Percentiles rank a stretch among this genome's conserved stretches.
Conservation (phyloP, 2,888 invertebrate genomes). For the Allygus modestus region DNA sequence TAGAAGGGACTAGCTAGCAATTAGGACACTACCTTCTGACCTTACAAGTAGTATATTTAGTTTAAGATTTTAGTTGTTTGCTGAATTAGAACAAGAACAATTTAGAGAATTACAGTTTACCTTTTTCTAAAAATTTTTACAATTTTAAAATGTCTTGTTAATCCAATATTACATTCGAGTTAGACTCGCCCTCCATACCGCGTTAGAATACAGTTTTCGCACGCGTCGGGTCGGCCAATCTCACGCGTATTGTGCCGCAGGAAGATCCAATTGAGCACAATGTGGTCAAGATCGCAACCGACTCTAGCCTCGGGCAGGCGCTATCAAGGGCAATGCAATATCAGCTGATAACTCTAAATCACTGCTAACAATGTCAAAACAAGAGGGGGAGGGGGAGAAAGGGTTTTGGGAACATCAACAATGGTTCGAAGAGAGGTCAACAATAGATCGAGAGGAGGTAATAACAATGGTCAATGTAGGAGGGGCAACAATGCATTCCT, state of each 20-base stretch:
- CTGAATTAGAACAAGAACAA: too few species aligned
- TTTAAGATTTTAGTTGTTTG: too few species aligned
- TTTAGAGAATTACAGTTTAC: too few species aligned
- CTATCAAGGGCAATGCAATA: slow-evolving; percentile 14
- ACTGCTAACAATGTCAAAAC: slow-evolving; percentile 13
- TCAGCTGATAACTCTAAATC: slow-evolving; percentile 27
- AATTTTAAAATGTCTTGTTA: too few species aligned
- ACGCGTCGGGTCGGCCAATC: slow-evolving; percentile 22
- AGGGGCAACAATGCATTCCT: slow-evolving; percentile 39
- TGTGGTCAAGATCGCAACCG: slow-evolving; percentile 50
- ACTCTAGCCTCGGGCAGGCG: not conserved
- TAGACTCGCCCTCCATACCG: too few species aligned
- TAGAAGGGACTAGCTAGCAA: too few species aligned
- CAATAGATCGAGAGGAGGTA: not conserved
- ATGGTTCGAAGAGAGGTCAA: not conserved
- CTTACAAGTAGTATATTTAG: too few species aligned
- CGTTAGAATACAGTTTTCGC: not conserved
- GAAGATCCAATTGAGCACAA: slow-evolving; percentile 52
- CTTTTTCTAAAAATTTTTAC: too few species aligned
- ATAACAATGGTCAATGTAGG: not conserved
- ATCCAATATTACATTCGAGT: too few species aligned
- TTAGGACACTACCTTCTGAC: too few species aligned
- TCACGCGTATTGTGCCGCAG: slow-evolving; percentile 54
- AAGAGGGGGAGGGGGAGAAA: not conserved
- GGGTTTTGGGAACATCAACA: not conserved